phyloP scores from a whole-genome alignment of 2,113 vertebrate genomes.

The Phyllostomus hastatus region DNA sequence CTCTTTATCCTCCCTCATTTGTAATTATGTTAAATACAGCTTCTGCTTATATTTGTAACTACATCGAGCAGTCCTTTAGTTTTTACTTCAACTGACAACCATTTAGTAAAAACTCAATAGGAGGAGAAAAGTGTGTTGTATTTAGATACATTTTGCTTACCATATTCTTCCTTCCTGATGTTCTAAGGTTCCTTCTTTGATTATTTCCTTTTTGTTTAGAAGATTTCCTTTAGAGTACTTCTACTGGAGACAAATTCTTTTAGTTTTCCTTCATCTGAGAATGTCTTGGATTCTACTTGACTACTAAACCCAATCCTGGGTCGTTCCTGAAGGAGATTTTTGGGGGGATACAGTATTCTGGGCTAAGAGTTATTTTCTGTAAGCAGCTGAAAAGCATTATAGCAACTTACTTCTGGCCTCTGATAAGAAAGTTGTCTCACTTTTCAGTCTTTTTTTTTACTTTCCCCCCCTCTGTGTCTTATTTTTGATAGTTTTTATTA shows the following conservation, averaged over 20 bases:
- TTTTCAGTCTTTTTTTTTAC: neutral
- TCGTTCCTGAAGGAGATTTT: neutral
- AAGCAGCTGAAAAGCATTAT: neutral
- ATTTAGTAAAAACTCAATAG: neutral
- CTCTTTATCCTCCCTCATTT: neutral
- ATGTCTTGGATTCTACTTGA: neutral
- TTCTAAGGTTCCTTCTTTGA: neutral
- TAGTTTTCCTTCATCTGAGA: neutral
- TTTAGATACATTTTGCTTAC: neutral
- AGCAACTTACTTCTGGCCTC: neutral
- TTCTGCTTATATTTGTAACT: neutral
- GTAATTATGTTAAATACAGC: neutral
- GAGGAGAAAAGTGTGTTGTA: neutral
- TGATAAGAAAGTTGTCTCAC: neutral
- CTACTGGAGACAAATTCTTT: neutral
- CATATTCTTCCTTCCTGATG: neutral
- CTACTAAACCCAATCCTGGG: neutral
- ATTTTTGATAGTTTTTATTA: constrained; percentile 23
- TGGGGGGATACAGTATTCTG: neutral
- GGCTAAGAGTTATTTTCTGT: neutral
- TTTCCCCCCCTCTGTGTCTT: neutral
- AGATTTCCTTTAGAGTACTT: neutral
- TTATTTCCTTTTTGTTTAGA: constrained; percentile 24
- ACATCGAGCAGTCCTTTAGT: neutral
- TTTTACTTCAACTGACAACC: neutral